A percentile compares a stretch with the other conserved stretches of the same genome.
phyloP scores from a whole-genome alignment of 2,888 invertebrate species.

The Melipona beecheii region DNA sequence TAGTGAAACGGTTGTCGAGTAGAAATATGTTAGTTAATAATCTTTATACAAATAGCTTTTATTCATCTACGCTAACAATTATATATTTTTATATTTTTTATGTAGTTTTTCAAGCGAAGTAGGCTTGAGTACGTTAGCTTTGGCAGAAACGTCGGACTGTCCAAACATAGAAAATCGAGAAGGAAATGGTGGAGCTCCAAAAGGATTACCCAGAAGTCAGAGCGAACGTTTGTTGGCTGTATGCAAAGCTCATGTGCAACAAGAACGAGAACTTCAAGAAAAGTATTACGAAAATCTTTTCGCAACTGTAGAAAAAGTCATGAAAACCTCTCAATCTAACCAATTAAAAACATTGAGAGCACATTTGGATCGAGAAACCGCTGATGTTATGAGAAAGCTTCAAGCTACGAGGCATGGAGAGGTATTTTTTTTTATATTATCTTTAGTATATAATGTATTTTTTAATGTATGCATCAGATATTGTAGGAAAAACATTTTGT shows the following conservation, averaged over 20 bases:
- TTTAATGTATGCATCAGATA: not conserved
- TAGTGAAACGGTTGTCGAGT: conserved; percentile 91
- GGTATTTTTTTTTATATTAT: conserved; percentile 66
- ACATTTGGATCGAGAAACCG: conserved; percentile 89
- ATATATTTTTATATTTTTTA: conserved; percentile 27
- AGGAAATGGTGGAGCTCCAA: conserved; percentile 85
- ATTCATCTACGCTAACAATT: too few species aligned
- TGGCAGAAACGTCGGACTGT: conserved; percentile 84
- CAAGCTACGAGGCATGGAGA: conserved; percentile 94
- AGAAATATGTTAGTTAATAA: conserved; percentile 90
- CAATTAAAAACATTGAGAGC: conserved; percentile 92
- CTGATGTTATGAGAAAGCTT: conserved; percentile 91
- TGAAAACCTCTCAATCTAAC: conserved; percentile 91
- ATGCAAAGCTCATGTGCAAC: conserved; percentile 88
- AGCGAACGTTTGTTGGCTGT: conserved; percentile 88
- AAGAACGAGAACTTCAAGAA: conserved; percentile 91
- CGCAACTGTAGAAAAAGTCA: conserved; percentile 91
- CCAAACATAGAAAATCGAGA: conserved; percentile 83
- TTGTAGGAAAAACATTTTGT: not conserved
- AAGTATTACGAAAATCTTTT: conserved; percentile 93
- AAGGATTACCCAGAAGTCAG: conserved; percentile 87
- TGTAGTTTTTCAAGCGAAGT: conserved; percentile 79
- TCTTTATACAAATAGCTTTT: conserved; percentile 25
- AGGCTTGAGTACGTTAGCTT: conserved; percentile 73
- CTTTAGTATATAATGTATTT: not conserved